Base-by-base conservation (phyloP, 2,888 invertebrate species). In the Mythimna loreyi region DNA sequence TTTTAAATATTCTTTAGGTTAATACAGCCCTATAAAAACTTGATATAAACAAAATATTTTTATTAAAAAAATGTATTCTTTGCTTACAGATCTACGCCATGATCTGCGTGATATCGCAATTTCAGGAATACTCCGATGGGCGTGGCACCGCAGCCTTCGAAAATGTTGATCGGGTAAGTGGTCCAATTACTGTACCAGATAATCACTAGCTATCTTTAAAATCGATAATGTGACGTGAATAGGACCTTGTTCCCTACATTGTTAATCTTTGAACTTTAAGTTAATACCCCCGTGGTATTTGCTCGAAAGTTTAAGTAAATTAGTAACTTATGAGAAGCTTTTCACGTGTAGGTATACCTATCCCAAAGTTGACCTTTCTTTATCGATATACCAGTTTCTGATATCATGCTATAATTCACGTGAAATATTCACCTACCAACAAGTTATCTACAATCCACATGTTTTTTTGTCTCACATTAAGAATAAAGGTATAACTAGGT, bases 81-180 rank as follows among this genome's bases (percentile, higher is more conserved):
- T 67, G 33, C 83, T 78, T 40, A 21, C 96, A 98, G 98, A 94
- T 98, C 47, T 98, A 98, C 92, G 97, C 98, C 77, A 94, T 98
- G 91, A 96, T 98, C 69, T 98, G 98, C 94, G 98, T 98, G 68
- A 96, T 98, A 87, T 98, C 98, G 6, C 98, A 98, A 91, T 98
- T 98, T 88, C 98, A 98, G 92, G 98, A 98, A 87, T 97, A 98
- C 87, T 93, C 96, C 72, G 97, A 96, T 9, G 97, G 98, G 7
- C 96, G 97, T 61, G 98, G 98, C 25, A 97, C 97, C 57, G 97
- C 97, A 4, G 96, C 96, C 61, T 97, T 97, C 84, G 97, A 97
- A 85, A 96, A 87, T 64, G 88, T 89, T 2, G 96, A 96, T 74
- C 83, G 94, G 81, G 95, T 96, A 89, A 96, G 97, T 90, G 23